Evolutionary conservation across 2,113 vertebrate genomes (phyloP), one percentile per base, ranked within the genome.

Genomic region (Trachemys scripta): DNA sequence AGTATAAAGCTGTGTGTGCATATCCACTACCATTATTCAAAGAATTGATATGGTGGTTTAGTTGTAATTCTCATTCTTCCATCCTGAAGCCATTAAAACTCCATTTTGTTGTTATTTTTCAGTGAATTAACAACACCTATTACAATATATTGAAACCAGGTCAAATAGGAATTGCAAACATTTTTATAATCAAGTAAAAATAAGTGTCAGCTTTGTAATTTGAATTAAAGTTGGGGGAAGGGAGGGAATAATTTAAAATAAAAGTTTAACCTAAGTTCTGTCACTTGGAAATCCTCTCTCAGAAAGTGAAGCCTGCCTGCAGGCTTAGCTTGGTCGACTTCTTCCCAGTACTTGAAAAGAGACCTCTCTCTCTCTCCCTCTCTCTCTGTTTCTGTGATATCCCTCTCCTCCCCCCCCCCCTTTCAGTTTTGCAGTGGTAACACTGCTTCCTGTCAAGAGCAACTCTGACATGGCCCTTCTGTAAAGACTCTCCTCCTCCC

Each of bases 381-480:
- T 57, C 50, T 59, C 50, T 20, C 7, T 5, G 45, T 3, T 27
- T 5, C 80, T 47, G 2, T 35, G 31, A n/a, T 35, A 7, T 22
- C 1, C 51, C 10, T 17, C 80, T n/a, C 31, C 1, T 4, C 42
- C 42, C 42, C 4, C 53, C 14, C 10, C 45, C 62, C 87, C 53
- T 95, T 38, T 57, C 35, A 53, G 81, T 82, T 84, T 59, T 57
- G 80, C 95, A 72, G 93, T 42, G 57, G 88, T 95, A 85, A 42
- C 49, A 45, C 93, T 13, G 97, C 95, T 98, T 98, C 97, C 96
- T 92, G 95, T 90, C 87, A 76, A 85, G 95, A 82, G 94, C 89
- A 49, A 62, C 94, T 93, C 90, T 85, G 82, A 97, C 84, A 88
- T 47, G 94, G 93, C 92, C 90, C 93, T 94, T 89, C 90, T 50